Conservation (phyloP, 1,140 invertebrate genomes). For the Oreohelix idahoensis region DNA sequence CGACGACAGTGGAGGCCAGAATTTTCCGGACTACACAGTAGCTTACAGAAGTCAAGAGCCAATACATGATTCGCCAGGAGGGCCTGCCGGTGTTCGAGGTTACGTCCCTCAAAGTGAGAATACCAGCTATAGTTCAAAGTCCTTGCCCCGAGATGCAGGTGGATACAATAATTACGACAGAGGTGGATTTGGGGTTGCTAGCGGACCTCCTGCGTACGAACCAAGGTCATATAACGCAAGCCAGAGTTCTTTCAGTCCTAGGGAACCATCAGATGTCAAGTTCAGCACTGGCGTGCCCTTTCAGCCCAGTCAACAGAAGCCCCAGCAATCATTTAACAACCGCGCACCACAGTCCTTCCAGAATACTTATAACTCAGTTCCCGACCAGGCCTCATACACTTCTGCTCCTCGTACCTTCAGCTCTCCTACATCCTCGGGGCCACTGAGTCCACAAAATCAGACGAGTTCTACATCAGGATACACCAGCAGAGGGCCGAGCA, state of each 20-base stretch:
- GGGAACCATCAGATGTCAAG: neutral
- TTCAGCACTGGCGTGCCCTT: conserved; percentile 22
- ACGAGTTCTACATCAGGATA: neutral
- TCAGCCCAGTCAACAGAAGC: neutral
- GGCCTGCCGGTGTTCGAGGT: conserved; percentile 13
- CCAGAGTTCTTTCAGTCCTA: conserved; percentile 17
- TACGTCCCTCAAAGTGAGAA: neutral
- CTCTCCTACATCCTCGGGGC: conserved; percentile 2
- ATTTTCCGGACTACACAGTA: conserved; percentile 46
- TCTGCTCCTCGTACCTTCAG: conserved; percentile 20
- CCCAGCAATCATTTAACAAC: neutral
- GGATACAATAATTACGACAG: neutral
- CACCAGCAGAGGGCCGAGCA: neutral
- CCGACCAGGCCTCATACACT: conserved; percentile 6
- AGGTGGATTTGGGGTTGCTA: neutral
- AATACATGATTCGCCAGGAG: conserved; percentile 28
- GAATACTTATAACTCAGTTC: conserved; percentile 22
- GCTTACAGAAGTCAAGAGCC: conserved; percentile 36
- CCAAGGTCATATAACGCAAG: conserved; percentile 13
- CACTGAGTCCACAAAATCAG: neutral
- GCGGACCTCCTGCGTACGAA: conserved; percentile 28
- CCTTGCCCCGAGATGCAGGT: neutral
- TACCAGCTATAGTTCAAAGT: conserved; percentile 4
- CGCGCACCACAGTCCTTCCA: neutral
- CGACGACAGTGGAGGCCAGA: conserved; percentile 8